Evolutionary conservation across 2,113 vertebrate species (phyloP), one percentile per base, ranked within the genome.

Genomic region (Vicugna pacos): DNA sequence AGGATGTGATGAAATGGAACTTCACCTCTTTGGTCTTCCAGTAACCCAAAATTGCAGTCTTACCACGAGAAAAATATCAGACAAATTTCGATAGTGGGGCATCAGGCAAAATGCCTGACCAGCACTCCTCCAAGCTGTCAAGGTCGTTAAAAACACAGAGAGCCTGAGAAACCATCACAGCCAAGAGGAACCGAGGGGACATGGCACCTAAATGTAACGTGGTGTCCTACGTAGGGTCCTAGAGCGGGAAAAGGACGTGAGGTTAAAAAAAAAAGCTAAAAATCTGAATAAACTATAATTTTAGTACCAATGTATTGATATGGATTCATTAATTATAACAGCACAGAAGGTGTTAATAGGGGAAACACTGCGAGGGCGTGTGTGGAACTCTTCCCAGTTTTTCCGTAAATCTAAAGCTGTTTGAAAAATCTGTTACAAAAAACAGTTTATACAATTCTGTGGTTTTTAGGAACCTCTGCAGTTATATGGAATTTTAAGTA

Each of bases 401-500:
- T 85, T 92, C 84, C 89, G 8, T 93, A 80, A 91, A 76, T 85
- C 26, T 84, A 32, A 91, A 94, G 64, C 42, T 89, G 12, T 93
- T 89, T 84, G 46, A 64, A 88, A 56, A 35, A 0, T 76, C 22
- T 95, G 5, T 73, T 92, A 60, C 85, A 76, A 95, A 93, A 94
- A 75, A 79, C 65, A 70, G 6, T 82, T 79, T 73, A 82, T 77
- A 4, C 87, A 93, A 94, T 79, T 83, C 69, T 2, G 35, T 95
- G 46, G 26, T 35, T 95, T 96, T 91, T 69, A 93, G 69, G 48
- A 77, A 67, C 50, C 42, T 5, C 58, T 58, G 5, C 52, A 94
- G 70, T 95, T 92, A 70, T 17, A 54, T 91, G 77, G 38, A 95
- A 75, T 90, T 95, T 89, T 82, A 89, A 77, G 20, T 70, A 72